phyloP scores from a whole-genome alignment of 2,888 invertebrate genomes.

The Drosophila tanythrix region DNA sequence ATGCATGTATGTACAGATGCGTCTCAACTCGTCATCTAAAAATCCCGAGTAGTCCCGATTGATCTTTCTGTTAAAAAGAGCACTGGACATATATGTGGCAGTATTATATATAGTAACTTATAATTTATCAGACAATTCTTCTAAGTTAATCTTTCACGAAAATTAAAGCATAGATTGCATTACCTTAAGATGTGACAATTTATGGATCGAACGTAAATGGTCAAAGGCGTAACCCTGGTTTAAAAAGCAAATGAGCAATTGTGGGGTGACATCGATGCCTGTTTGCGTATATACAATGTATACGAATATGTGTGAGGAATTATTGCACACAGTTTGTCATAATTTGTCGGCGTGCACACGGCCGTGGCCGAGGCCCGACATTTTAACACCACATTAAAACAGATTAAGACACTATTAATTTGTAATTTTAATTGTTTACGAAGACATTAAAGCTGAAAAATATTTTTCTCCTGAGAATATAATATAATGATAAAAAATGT shows the following conservation, averaged over 20 bases:
- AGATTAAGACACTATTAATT: slow-evolving; percentile 52
- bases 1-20: background rate
- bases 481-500: slow-evolving; percentile 7
- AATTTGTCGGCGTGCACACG: slow-evolving; percentile 60
- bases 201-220: slow-evolving; percentile 22
- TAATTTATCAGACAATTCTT: background rate
- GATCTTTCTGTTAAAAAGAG: background rate
- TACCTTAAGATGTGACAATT: background rate
- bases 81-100: background rate
- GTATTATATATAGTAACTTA: background rate
- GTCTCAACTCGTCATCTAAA: background rate
- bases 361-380: slow-evolving; percentile 22
- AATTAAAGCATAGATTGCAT: background rate
- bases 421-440: slow-evolving; percentile 55
- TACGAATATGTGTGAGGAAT: slow-evolving; percentile 38
- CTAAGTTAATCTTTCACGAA: background rate
- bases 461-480: background rate
- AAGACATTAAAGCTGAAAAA: slow-evolving; percentile 51
- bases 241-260: slow-evolving; percentile 64
- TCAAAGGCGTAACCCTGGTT: slow-evolving; percentile 58
- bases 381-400: slow-evolving; percentile 44
- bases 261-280: slow-evolving; percentile 37
- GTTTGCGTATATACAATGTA: slow-evolving; percentile 5
- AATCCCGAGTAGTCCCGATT: background rate
- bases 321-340: slow-evolving; percentile 65